phyloP scores from a whole-genome alignment of 2,113 vertebrate species.

The Saimiri boliviensis region DNA sequence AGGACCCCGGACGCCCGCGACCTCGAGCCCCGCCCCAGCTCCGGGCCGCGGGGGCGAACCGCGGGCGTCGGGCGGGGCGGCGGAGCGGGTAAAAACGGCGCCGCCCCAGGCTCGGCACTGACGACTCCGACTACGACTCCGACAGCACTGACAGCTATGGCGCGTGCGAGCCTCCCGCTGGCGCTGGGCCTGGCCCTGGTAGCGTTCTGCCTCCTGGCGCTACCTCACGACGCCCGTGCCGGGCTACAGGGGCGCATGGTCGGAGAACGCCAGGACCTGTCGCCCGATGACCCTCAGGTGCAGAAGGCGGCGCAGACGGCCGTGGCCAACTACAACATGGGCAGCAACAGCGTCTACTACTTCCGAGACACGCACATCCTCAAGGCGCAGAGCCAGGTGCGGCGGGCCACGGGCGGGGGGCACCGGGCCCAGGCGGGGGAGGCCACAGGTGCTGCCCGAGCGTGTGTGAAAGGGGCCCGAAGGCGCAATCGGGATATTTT shows the following conservation, averaged over 20 bases:
- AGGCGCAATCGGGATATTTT: neutral
- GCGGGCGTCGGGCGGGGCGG: neutral
- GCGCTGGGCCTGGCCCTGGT: constrained; percentile 42
- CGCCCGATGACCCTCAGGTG: constrained; percentile 81
- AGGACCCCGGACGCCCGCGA: neutral
- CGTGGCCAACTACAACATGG: constrained; percentile 87
- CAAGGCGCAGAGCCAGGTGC: constrained; percentile 86
- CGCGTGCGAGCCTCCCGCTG: neutral
- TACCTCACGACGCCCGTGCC: constrained; percentile 69
- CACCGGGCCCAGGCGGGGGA: accelerated
- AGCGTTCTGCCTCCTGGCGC: constrained; percentile 56
- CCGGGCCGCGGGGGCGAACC: neutral
- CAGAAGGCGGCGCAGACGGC: constrained; percentile 84
- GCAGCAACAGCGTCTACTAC: constrained; percentile 87
- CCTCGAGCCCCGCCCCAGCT: neutral
- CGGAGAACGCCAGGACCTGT: constrained; percentile 73
- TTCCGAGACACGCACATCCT: constrained; percentile 85
- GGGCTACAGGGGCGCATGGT: neutral
- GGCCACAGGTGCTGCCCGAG: neutral
- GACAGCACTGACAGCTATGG: neutral
- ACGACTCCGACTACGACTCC: no score
- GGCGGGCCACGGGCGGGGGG: neutral
- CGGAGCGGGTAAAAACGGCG: neutral
- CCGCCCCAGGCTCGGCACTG: accelerated
- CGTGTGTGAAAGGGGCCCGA: neutral